Evolutionary conservation across 2,797 vertebrate species (phyloP), one percentile per base, ranked within the genome.

Genomic region (Acrossocheilus wenchowensis): DNA sequence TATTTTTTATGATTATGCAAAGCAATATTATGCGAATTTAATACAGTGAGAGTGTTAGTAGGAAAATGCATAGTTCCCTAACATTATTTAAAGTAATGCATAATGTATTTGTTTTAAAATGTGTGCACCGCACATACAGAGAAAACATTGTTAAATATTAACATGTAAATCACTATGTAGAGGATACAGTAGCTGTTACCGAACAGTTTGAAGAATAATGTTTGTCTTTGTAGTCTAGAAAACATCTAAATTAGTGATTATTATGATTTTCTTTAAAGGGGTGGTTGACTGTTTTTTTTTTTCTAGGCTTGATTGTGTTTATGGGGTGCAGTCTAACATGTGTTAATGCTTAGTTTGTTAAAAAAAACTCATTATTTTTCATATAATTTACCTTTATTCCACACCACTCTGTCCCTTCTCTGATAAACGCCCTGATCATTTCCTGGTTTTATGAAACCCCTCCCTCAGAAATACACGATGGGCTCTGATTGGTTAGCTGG

Each of bases 91-190:
- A 50, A 36, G 41, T 23, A 36, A 39, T 52, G 64, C 62, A 81
- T 50, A 17, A 36, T 81, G 26, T 68, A 50, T 69, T 52, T 69
- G 26, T 7, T 45, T 48, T 21, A 68, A 48, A 66, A 79, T 79
- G 23, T 64, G 78, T 62, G 34, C 50, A 57, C 2, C 1, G 34
- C 74, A 39, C 30, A 74, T 26, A 74, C n/a, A 74, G 43, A 45
- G 72, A 48, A 23, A 50, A 75, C 19, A 78, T 12, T n/a, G 77
- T 79, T 79, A 8, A 43, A 78, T 21, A 78, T 62, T 60, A n/a
- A 79, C 36, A 26, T 79, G 62, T 60, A 15, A 78, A 78, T 62
- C 6, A 26, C 12, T 41, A 36, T 78, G 21, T 41, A 80, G 54
- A 80, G 57, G 3, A 39, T 30, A 41, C 8, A 64, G 3, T 39